Percentiles rank a stretch among this genome's conserved stretches.
Evolutionary conservation across 1,140 invertebrate genomes (phyloP).

Genomic region (Acromyrmex charruanus): DNA sequence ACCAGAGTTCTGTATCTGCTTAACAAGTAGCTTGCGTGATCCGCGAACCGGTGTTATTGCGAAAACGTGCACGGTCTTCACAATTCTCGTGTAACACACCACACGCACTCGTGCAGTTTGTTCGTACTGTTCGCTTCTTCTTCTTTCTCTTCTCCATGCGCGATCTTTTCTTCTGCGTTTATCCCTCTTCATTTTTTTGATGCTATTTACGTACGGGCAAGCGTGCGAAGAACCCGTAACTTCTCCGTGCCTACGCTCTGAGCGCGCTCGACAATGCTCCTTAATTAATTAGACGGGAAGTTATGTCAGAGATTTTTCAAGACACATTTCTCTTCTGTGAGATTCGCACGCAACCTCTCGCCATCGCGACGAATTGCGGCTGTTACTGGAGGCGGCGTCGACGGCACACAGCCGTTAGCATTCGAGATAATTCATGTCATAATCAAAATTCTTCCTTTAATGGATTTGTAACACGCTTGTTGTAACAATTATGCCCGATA

Average conservation of each 20-base stretch:
- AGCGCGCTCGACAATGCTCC: constrained; percentile 79
- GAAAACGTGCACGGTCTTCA: constrained; percentile 42
- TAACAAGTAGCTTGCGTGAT: constrained; percentile 58
- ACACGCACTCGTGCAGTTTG: constrained; percentile 24
- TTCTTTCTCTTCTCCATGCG: not conserved
- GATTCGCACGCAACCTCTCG: constrained; percentile 76
- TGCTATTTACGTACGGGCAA: constrained; percentile 47
- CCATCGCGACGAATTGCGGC: constrained; percentile 56
- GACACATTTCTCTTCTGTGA: constrained; percentile 80
- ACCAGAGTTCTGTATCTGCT: constrained; percentile 37
- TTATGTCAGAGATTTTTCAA: constrained; percentile 84
- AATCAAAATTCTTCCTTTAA: constrained; percentile 21
- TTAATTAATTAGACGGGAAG: constrained; percentile 85
- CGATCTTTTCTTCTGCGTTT: not conserved
- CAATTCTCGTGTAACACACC: constrained; percentile 40
- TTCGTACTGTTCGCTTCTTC: constrained; percentile 1
- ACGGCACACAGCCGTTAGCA: constrained; percentile 16
- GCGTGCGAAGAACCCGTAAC: constrained; percentile 53
- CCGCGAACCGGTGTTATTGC: constrained; percentile 44
- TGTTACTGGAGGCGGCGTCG: constrained; percentile 23
- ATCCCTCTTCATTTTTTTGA: constrained; percentile 52
- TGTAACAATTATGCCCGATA: not conserved
- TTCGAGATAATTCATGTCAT: constrained; percentile 37
- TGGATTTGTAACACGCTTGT: constrained; percentile 8
- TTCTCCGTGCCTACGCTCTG: constrained; percentile 37